Conservation (phyloP, 2,888 invertebrate species). For the Chesias legatella region DNA sequence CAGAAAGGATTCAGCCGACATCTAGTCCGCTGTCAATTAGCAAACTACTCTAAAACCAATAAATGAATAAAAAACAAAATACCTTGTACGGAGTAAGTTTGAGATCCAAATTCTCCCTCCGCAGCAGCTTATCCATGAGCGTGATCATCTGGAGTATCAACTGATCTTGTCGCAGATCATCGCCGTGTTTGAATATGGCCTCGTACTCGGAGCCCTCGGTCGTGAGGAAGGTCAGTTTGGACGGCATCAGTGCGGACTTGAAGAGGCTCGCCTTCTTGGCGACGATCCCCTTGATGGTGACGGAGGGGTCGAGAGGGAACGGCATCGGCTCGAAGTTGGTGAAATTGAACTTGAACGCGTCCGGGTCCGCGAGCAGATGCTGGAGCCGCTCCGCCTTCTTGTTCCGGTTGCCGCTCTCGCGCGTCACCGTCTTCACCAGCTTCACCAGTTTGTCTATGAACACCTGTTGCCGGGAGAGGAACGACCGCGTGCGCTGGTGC, state of each 20-base stretch:
- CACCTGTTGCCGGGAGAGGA: constrained; percentile 91
- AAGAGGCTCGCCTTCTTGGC: constrained; percentile 95
- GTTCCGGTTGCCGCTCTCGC: constrained; percentile 94
- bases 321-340: constrained; percentile 95
- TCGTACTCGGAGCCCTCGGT: constrained; percentile 91
- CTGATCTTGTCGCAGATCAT: constrained; percentile 98
- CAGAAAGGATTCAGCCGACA: no score
- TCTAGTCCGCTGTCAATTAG: no score
- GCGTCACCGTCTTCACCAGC: constrained; percentile 91
- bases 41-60: no score
- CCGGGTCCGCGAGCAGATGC: constrained; percentile 89
- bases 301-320: constrained; percentile 95
- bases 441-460: constrained; percentile 95
- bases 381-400: constrained; percentile 95
- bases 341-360: constrained; percentile 92
- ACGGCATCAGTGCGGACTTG: constrained; percentile 98
- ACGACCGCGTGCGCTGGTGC: constrained; percentile 87
- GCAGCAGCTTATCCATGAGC: constrained; percentile 96
- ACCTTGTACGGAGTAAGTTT: constrained; percentile 93
- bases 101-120: constrained; percentile 97
- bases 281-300: constrained; percentile 92
- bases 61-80: not conserved
- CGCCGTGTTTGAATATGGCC: constrained; percentile 98
- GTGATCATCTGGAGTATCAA: constrained; percentile 98
- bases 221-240: constrained; percentile 92